Evolutionary conservation across 1,140 invertebrate species (phyloP).

Genomic region (Olivierus martensii): DNA sequence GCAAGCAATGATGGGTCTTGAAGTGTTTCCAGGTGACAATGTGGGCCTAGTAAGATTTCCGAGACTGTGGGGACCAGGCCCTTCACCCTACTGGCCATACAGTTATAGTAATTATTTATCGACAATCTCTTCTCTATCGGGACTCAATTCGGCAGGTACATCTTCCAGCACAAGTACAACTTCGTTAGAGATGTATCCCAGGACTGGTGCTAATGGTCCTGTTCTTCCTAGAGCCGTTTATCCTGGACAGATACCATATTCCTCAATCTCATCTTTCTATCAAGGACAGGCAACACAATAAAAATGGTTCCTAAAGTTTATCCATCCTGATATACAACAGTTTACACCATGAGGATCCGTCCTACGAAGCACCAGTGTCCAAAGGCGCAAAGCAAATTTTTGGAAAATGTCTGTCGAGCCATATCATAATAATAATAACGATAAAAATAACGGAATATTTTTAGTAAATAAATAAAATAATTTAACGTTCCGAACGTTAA

Average conservation of each 20-base stretch:
- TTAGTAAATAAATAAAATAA: no score
- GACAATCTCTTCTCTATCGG: constrained; percentile 12
- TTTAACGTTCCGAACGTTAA: no score
- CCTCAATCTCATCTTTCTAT: constrained; percentile 7
- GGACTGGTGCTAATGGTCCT: not conserved
- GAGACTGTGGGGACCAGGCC: constrained; percentile 10
- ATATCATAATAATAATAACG: no score
- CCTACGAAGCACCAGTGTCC: no score
- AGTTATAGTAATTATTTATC: constrained; percentile 16
- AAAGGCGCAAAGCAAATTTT: no score
- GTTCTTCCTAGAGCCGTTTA: constrained; percentile 10
- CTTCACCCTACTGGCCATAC: constrained; percentile 11
- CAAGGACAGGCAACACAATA: constrained; percentile 9
- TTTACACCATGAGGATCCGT: no score
- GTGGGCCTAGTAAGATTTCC: constrained; percentile 4
- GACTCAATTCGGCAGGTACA: not conserved
- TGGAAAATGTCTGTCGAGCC: no score
- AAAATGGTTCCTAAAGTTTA: not conserved
- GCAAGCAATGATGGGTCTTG: constrained; percentile 18
- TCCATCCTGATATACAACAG: no score
- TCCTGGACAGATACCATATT: constrained; percentile 3
- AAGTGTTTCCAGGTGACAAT: constrained; percentile 12
- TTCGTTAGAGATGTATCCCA: constrained; percentile 10
- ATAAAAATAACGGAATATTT: no score
- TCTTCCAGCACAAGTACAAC: constrained; percentile 1